phyloP scores from a whole-genome alignment of 2,797 vertebrate genomes.

The Falco concolor region DNA sequence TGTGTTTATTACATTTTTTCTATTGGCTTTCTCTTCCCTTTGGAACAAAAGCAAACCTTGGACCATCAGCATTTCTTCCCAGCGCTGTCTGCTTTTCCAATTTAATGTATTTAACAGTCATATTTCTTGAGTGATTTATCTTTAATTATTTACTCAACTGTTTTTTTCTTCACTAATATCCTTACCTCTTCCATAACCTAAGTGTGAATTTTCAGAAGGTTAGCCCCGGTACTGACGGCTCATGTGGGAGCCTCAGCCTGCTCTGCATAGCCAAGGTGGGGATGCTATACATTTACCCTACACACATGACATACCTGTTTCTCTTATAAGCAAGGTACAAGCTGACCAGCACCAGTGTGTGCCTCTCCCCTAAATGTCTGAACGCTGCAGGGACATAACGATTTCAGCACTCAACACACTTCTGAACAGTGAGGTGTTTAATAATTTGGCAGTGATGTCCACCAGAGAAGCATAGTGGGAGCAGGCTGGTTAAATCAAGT shows the following conservation, averaged over 20 bases:
- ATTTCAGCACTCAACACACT: neutral
- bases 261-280: neutral
- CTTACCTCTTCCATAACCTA: neutral
- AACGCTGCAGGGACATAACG: accelerated
- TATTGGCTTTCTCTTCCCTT: neutral
- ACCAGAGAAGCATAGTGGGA: neutral
- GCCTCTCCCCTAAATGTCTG: accelerated
- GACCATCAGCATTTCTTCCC: neutral
- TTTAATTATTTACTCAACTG: too few relatives aligned
- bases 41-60: neutral
- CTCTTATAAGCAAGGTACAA: neutral
- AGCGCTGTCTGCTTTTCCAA: neutral
- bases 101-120: accelerated
- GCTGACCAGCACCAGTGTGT: accelerated
- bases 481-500: neutral
- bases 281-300: accelerated
- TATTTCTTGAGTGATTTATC: accelerated
- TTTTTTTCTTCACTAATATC: neutral
- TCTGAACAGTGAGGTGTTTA: neutral
- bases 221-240: accelerated
- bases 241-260: accelerated
- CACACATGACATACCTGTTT: accelerated
- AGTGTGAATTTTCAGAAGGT: neutral
- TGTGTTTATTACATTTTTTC: neutral
- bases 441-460: neutral